Evolutionary conservation across 2,888 invertebrate species (phyloP).

Genomic region (Brenthis ino): DNA sequence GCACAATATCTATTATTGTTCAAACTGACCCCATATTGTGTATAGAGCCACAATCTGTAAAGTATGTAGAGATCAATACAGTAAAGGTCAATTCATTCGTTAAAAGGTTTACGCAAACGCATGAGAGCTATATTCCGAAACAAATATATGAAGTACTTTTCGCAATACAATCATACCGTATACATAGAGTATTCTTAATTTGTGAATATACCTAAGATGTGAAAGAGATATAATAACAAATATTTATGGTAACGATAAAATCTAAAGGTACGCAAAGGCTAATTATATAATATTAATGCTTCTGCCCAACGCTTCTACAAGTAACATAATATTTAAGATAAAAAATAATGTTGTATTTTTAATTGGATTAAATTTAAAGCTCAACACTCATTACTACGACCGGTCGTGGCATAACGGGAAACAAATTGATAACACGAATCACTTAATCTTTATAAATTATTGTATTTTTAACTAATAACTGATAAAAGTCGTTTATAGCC

Average conservation of each 20-base stretch:
- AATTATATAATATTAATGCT: conserved; percentile 20
- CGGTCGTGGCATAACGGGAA: conserved; percentile 24
- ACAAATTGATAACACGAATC: conserved; percentile 32
- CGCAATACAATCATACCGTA: background rate
- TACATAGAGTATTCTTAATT: conserved; percentile 9
- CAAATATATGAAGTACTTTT: background rate
- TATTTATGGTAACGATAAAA: conserved; percentile 18
- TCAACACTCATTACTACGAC: conserved; percentile 11
- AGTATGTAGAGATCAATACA: no score
- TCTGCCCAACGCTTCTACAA: conserved; percentile 4
- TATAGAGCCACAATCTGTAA: no score
- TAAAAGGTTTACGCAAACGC: no score
- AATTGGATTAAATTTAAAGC: conserved; percentile 27
- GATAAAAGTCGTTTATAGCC: conserved; percentile 35
- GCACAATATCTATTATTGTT: no score
- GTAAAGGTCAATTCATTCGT: no score
- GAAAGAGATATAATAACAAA: conserved; percentile 16
- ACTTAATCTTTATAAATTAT: conserved; percentile 33
- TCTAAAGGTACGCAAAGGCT: conserved; percentile 14
- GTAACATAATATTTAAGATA: conserved; percentile 29
- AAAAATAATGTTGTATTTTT: conserved; percentile 23
- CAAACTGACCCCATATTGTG: no score
- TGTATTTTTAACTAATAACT: conserved; percentile 32
- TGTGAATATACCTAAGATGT: conserved; percentile 15
- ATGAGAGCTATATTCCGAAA: no score